Conservation (phyloP, 2,888 invertebrate genomes). For the Drosophila quasianomalipes region DNA sequence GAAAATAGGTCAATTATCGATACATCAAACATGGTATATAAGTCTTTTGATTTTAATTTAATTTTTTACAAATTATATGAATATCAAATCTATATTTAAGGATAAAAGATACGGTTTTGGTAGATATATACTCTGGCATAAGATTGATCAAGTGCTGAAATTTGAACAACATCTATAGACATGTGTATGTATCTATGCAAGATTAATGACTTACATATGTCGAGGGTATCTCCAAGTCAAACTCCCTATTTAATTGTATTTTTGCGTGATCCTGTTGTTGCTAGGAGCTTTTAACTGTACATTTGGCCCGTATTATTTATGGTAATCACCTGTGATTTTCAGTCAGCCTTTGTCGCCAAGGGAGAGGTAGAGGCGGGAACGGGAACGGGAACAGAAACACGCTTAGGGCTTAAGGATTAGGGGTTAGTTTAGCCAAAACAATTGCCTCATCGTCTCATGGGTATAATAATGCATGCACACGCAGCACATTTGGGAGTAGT, state of each 20-base stretch:
- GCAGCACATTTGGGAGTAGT: conserved; percentile 75
- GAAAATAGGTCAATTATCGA: no score
- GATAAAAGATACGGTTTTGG: no score
- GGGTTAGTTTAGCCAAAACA: conserved; percentile 3
- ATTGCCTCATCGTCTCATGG: conserved; percentile 28
- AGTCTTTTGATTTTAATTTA: no score
- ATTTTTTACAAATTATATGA: not conserved
- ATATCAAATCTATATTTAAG: not conserved
- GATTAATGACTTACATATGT: not conserved
- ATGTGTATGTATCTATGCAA: not conserved
- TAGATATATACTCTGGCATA: no score
- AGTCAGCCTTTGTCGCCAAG: not conserved
- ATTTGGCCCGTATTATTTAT: not conserved
- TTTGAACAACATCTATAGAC: not conserved
- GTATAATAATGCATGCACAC: conserved; percentile 64
- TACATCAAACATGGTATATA: no score
- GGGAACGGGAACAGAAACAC: not conserved
- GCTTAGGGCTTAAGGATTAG: not conserved
- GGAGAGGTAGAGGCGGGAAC: not conserved
- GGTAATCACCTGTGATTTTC: not conserved
- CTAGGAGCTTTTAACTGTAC: not conserved
- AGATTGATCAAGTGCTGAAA: not conserved
- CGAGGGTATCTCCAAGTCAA: not conserved
- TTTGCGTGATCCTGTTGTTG: not conserved
- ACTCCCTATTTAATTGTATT: not conserved